These are phyloP conservation scores for Diarsia rubi DNA, from an alignment of 2,888 invertebrate genomes.

Conservation along the genomic window DNA sequence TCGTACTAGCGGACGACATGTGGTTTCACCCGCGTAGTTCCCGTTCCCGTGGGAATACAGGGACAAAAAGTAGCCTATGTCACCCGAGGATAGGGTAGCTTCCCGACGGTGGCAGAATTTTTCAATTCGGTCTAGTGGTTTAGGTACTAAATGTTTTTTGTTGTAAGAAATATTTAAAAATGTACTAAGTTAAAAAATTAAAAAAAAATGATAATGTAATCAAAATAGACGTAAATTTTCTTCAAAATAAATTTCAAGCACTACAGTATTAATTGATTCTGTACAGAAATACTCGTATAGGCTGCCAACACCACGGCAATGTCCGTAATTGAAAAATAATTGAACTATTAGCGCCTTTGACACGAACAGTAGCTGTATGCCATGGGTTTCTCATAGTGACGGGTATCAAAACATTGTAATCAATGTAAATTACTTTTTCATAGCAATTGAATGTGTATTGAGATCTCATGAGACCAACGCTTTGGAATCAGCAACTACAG, in stretches of 20 bases:
- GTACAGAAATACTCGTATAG: constrained; percentile 1
- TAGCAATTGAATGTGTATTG: background rate
- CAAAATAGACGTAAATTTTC: background rate
- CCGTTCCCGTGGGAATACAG: too few species aligned
- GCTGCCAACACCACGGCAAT: background rate
- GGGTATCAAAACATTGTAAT: constrained; percentile 31
- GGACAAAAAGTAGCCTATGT: too few species aligned
- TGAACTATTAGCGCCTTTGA: constrained; percentile 25
- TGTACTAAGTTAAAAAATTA: too few species aligned
- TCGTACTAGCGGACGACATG: too few species aligned
- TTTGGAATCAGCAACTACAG: too few species aligned
- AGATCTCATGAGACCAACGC: too few species aligned
- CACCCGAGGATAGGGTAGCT: too few species aligned
- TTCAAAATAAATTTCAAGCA: background rate
- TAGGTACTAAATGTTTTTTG: too few species aligned
- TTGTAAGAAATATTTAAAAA: too few species aligned
- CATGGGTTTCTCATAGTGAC: constrained; percentile 41
- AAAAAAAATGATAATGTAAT: background rate
- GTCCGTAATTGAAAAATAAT: constrained; percentile 50
- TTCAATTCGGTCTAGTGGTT: too few species aligned
- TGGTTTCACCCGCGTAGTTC: too few species aligned
- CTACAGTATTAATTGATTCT: constrained; percentile 15
- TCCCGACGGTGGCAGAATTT: too few species aligned
- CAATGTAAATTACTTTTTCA: background rate
- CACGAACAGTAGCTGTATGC: constrained; percentile 22